Evolutionary conservation across 2,888 invertebrate genomes (phyloP), one percentile per base, ranked within the genome.

Genomic region (Exephanes ischioxanthus): DNA sequence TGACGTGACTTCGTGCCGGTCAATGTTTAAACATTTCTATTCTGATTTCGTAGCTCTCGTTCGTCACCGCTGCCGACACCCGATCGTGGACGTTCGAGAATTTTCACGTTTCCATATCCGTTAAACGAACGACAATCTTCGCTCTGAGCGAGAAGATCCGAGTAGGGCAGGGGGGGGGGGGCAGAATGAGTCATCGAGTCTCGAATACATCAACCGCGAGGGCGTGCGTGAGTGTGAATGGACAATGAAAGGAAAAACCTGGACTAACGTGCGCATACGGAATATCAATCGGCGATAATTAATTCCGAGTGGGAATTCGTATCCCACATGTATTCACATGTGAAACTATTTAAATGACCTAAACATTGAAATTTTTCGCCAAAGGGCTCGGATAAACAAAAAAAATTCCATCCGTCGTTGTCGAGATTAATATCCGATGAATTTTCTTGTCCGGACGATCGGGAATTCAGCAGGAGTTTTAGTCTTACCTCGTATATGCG

Each of bases 191-290:
- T 84, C 84, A 84, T 84, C 76, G 37, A 33, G 37, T 19, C 41
- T n/a, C 55, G 45, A 71, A 61, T 33, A 76, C 30, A 84, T 80
- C 22, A 30, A 33, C 26, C 58, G 14, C 71, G 58, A 55, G 80
- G 14, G 16, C 51, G 48, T 41, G 72, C 37, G 26, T 66, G 66
- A 76, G 63, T 55, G 63, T 76, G 84, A 80, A 71, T 71, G 63
- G 71, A 80, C 76, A 72, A 84, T 80, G 80, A 84, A 73, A 67
- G 76, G 58, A 67, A 84, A 84, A 80, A 84, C 55, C 61, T 58
- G 16, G 51, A 48, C 55, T 48, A 58, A 67, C 77, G 66, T 77
- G 68, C 77, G 37, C 71, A 71, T 19, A 66, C 63, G 66, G 84
- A 80, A 84, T 84, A 80, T 80, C 76, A 80, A 84, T 80, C 66